Conservation (phyloP, 2,797 vertebrate genomes). For the Oreochromis grahami region DNA sequence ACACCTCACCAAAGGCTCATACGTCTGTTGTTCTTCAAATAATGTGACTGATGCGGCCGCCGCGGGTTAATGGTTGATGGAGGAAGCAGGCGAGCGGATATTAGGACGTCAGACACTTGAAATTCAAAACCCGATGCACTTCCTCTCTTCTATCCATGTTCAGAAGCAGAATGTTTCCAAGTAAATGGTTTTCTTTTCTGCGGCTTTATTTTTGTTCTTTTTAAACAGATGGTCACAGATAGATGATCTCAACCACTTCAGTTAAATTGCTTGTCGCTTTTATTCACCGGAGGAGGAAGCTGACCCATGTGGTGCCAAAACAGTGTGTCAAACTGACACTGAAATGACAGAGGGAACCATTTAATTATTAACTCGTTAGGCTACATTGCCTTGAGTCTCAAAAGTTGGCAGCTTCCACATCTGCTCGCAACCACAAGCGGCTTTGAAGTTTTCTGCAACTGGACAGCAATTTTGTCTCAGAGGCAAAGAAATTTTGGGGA, state of each 20-base stretch:
- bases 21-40: slow-evolving; percentile 43
- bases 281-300: slow-evolving; percentile 12
- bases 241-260: slow-evolving; percentile 46
- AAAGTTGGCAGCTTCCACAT: slow-evolving; percentile 40
- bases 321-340: slow-evolving; percentile 24
- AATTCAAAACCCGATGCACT: slow-evolving; percentile 64
- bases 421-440: slow-evolving; percentile 40
- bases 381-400: slow-evolving; percentile 15
- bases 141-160: slow-evolving; percentile 34
- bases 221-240: slow-evolving; percentile 30
- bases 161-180: slow-evolving; percentile 38
- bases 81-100: slow-evolving; percentile 48
- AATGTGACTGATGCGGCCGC: slow-evolving; percentile 41
- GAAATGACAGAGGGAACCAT: slow-evolving; percentile 46
- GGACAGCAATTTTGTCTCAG: slow-evolving; percentile 30
- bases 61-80: slow-evolving; percentile 41
- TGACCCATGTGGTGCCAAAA: slow-evolving; percentile 11
- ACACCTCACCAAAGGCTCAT: slow-evolving; percentile 49
- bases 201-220: neutral
- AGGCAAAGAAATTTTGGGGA: neutral
- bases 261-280: slow-evolving; percentile 15
- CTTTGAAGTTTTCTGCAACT: slow-evolving; percentile 37
- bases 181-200: slow-evolving; percentile 47
- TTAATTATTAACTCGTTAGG: slow-evolving; percentile 47
- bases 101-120: slow-evolving; percentile 62